Evolutionary conservation across 2,797 vertebrate species (phyloP), one percentile per base, ranked within the genome.

Genomic region (Macropodus opercularis): DNA sequence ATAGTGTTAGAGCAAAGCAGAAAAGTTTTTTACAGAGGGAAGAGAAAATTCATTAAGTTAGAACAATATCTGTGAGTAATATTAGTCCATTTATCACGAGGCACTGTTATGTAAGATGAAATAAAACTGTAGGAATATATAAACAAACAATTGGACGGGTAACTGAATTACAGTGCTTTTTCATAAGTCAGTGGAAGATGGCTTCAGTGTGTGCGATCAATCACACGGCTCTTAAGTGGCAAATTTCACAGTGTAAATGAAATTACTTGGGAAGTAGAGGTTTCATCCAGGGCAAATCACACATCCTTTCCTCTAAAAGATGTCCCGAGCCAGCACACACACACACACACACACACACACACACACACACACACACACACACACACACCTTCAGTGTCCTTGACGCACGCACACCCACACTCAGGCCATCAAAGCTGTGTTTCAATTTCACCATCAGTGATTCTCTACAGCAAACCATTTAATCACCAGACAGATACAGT

Each of bases 61-160:
- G 68, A 72, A 81, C 86, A 87, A 90, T 88, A 87, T 83, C 80
- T 60, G 75, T n/a, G 80, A 84, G 79, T 67, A 63, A 84, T 89
- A 89, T 89, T 87, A 85, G 75, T 55, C 55, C 84, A 87, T 90
- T 89, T 69, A 86, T 89, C 89, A 89, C 39, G 31, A 82, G 72
- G 66, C 41, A 18, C 50, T 24, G 72, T 90, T 90, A 85, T 50
- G 70, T 81, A 85, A 87, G 63, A 61, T 50, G 68, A 82, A 87
- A 87, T 84, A 83, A 87, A 88, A 82, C 63, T 58, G 64, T 21
- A 62, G 67, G 81, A 84, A 87, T 79, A 81, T 81, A 87, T 81
- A 88, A 87, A 90, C 87, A 88, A 87, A 87, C 84, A 85, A 65
- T 61, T 56, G 69, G 76, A 58, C 79, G 26, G 41, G 27, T 89